Percentiles rank a stretch among this genome's conserved stretches.
These are phyloP conservation scores for Pampusana beccarii DNA, from an alignment of 2,113 vertebrate species.

Conservation along the genomic window DNA sequence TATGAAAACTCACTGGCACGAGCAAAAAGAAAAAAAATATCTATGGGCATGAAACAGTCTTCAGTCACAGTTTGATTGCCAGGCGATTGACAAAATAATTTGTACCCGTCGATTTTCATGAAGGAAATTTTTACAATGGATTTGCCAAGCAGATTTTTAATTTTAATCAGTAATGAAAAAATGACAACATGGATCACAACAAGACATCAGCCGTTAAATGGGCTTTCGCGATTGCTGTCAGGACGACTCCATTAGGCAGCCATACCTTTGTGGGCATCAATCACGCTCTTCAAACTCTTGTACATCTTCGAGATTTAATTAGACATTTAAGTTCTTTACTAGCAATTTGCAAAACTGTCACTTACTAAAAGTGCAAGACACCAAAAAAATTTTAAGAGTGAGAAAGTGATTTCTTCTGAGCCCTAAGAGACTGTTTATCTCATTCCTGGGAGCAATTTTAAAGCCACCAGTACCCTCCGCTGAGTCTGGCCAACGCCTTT, in stretches of 20 bases:
- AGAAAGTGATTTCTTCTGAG: neutral
- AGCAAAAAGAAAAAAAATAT: slow-evolving; percentile 56
- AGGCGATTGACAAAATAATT: slow-evolving; percentile 97
- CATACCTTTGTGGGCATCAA: slow-evolving; percentile 92
- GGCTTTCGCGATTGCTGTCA: slow-evolving; percentile 94
- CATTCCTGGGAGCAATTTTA: neutral
- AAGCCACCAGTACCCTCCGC: neutral
- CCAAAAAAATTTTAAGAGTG: slow-evolving; percentile 28
- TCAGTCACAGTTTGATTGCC: slow-evolving; percentile 82
- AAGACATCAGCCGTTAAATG: slow-evolving; percentile 94
- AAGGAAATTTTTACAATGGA: slow-evolving; percentile 88
- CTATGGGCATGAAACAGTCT: slow-evolving; percentile 74
- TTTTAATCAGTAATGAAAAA: slow-evolving; percentile 99
- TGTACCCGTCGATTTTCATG: slow-evolving; percentile 91
- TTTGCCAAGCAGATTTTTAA: slow-evolving; percentile 90
- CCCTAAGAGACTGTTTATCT: neutral
- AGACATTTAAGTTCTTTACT: slow-evolving; percentile 84
- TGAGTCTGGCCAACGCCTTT: neutral
- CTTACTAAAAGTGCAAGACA: slow-evolving; percentile 75
- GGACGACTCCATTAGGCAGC: slow-evolving; percentile 87
- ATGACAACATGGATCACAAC: slow-evolving; percentile 99
- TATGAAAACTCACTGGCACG: slow-evolving; percentile 75
- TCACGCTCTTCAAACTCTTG: slow-evolving; percentile 84
- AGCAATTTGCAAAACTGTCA: slow-evolving; percentile 85
- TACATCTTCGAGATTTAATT: slow-evolving; percentile 82